Conservation (phyloP, 2,888 invertebrate genomes). For the Lumbricus terrestris region DNA sequence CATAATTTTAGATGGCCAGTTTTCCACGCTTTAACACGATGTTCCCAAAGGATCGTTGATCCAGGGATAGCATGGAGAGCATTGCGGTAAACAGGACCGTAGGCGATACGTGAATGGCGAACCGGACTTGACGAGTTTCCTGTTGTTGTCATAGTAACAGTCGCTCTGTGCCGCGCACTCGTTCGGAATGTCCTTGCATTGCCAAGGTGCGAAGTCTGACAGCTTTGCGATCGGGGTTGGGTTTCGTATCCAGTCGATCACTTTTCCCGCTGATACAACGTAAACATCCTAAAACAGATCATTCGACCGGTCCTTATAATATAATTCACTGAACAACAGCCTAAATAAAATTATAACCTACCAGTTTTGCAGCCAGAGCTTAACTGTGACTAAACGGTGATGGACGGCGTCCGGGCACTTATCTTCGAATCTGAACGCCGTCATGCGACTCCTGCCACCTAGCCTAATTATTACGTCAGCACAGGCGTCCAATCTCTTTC, state of each 20-base stretch:
- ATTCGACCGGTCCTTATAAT: too few relatives aligned
- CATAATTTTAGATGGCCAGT: neutral
- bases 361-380: too few relatives aligned
- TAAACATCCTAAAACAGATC: neutral
- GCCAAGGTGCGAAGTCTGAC: neutral
- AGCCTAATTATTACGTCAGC: too few relatives aligned
- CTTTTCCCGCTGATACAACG: neutral
- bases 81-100: neutral
- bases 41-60: neutral
- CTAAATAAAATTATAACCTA: too few relatives aligned
- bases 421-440: too few relatives aligned
- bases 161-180: neutral
- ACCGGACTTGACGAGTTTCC: neutral
- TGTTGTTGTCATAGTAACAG: neutral
- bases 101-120: neutral
- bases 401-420: too few relatives aligned
- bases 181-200: neutral
- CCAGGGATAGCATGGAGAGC: neutral
- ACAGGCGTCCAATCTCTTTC: too few relatives aligned
- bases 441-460: too few relatives aligned
- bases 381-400: too few relatives aligned
- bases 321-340: neutral
- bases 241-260: neutral
- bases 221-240: neutral
- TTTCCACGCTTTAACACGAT: neutral